phyloP scores from a whole-genome alignment of 2,113 vertebrate genomes.

The Recurvirostra avosetta region DNA sequence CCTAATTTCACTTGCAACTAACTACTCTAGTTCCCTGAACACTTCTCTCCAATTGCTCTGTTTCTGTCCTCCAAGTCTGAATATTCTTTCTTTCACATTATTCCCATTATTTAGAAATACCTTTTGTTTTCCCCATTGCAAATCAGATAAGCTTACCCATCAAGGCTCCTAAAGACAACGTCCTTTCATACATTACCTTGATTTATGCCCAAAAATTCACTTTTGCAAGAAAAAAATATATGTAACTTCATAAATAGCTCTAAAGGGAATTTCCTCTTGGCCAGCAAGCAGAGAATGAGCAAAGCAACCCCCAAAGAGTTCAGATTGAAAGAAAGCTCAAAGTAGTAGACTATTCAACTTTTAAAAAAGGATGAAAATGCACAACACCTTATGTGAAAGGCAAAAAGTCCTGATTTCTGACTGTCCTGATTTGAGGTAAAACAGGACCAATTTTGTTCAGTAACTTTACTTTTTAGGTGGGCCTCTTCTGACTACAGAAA shows the following conservation, averaged over 20 bases:
- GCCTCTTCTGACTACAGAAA: too few relatives aligned
- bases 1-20: neutral
- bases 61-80: neutral
- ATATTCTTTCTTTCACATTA: neutral
- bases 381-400: neutral
- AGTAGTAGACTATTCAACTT: neutral
- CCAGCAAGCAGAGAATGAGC: neutral
- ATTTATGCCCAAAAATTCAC: neutral
- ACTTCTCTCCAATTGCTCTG: neutral
- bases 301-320: neutral
- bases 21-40: neutral
- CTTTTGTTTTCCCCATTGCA: neutral
- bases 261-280: neutral
- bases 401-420: too few relatives aligned
- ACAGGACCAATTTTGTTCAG: too few relatives aligned
- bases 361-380: neutral
- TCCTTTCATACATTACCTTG: neutral
- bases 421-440: too few relatives aligned
- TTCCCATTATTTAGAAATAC: neutral
- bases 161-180: neutral
- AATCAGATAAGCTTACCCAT: neutral
- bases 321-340: neutral
- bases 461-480: too few relatives aligned
- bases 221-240: neutral
- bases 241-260: neutral